Base-by-base conservation (phyloP, 2,797 vertebrate genomes). In the Menidia menidia region DNA sequence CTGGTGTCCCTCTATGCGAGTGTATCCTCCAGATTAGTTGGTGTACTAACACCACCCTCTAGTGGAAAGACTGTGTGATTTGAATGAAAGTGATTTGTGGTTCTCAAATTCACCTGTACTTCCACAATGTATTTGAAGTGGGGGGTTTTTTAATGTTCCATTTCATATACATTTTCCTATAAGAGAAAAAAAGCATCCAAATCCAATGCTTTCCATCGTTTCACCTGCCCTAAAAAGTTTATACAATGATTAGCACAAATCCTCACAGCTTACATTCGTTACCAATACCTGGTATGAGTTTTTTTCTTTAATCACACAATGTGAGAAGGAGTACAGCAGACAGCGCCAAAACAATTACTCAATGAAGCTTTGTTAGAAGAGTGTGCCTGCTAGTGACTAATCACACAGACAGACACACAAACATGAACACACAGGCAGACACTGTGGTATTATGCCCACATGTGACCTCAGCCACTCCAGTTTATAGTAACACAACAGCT, bases 321-420 rank as follows among this genome's bases (percentile, higher is more conserved):
- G 19, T 19, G 12, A 50, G 51, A 51, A 42, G 42, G 41, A 33
- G 9, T 75, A 16, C 4, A 41, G 56, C 50, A 76, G 67, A 67
- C 41, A 73, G 54, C 25, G 47, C 60, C 3, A 13, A 67, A 76
- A 65, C 71, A 48, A 45, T 48, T 78, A 44, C 69, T 87, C 77
- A 88, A 86, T 86, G 84, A 88, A 73, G 62, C 83, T 82, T 88
- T 88, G 84, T 89, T 81, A 72, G 44, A 56, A n/a, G 60, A 66
- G 63, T 56, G 60, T 1, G 53, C 15, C 58, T 78, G 73, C 64
- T 88, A 81, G 72, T 90, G 90, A 91, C 78, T 87, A 88, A 86
- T 81, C 64, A 73, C 75, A 68, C 68, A 88, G 63, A 71, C 71
- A 78, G 65, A 84, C 78, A 64, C 57, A 62, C 52, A 60, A 54